Evolutionary conservation across 2,113 vertebrate genomes (phyloP), one percentile per base, ranked within the genome.

Genomic region (Peucedramus taeniatus): DNA sequence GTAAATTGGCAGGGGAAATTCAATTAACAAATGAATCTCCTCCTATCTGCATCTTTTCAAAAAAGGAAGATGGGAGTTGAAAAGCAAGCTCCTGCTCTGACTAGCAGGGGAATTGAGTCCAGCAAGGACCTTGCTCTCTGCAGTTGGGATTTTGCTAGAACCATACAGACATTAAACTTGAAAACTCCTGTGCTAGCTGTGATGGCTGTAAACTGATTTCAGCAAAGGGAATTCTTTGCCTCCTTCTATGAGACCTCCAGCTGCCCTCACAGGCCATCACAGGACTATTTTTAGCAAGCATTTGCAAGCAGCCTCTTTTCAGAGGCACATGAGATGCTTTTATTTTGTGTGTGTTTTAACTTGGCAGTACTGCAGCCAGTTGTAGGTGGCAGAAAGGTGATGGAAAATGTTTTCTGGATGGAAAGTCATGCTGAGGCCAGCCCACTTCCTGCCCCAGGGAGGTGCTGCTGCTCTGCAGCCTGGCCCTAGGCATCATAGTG

Each of bases 371-470:
- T 71, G 65, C 86, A 84, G 56, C 40, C 65, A 53, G 37, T 66
- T 83, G 88, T 94, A 92, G 88, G 88, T 93, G 90, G 64, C 0
- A 0, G 88, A 94, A 90, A 60, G 94, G 92, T 56, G 72, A 61
- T 92, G 90, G 89, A 94, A 96, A 96, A 94, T 87, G 35, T 84
- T 94, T 84, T 97, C 89, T 93, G 60, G 31, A 70, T 95, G 95
- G 94, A 96, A 96, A 96, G 24, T 94, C 3, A 3, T 8, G 4
- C 47, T 1, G 28, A 61, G 82, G 59, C 40, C 88, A 83, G 65
- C 93, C 88, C 80, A 87, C 90, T 94, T 96, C 90, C 90, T 94
- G 80, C 78, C 83, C 61, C 57, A 51, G 37, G 63, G 60, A 70
- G 69, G 71, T 49, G 69, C 81, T 93, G 88, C 42, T 18, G 26